phyloP scores from a whole-genome alignment of 2,797 vertebrate genomes.

The Anniella stebbinsi region DNA sequence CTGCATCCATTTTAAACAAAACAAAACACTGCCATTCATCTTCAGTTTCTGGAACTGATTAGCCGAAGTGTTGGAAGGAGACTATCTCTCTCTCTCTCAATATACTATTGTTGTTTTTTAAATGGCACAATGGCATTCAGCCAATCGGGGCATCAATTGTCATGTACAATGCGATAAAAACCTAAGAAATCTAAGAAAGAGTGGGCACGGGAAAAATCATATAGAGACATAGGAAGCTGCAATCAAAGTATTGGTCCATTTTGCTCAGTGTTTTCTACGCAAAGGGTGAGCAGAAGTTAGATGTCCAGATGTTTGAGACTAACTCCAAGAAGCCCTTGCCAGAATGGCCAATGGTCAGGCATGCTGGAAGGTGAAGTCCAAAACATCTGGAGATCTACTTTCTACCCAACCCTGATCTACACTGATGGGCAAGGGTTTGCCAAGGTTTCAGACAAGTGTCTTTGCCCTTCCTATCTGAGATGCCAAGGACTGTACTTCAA shows the following conservation, averaged over 20 bases:
- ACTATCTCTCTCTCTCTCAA: too few relatives aligned
- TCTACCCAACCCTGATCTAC: too few relatives aligned
- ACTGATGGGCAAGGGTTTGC: background rate
- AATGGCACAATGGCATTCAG: background rate
- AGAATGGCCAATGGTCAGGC: too few relatives aligned
- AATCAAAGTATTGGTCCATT: background rate
- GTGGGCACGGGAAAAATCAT: background rate
- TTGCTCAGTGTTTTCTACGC: background rate
- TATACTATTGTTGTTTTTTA: too few relatives aligned
- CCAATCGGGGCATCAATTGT: background rate
- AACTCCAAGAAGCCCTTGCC: too few relatives aligned
- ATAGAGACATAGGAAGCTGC: background rate
- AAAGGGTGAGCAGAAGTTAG: background rate
- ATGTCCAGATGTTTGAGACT: too few relatives aligned
- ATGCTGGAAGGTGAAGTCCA: too few relatives aligned
- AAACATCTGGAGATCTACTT: too few relatives aligned
- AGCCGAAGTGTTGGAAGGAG: background rate
- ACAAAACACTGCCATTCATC: background rate
- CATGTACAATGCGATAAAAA: background rate
- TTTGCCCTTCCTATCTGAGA: background rate
- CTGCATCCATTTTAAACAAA: background rate
- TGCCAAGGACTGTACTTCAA: background rate
- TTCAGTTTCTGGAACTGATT: constrained; percentile 13
- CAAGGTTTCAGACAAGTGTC: background rate
- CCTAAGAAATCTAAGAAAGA: background rate